Evolutionary conservation across 2,113 vertebrate species (phyloP).

Genomic region (Poeciliopsis turrubarensis): DNA sequence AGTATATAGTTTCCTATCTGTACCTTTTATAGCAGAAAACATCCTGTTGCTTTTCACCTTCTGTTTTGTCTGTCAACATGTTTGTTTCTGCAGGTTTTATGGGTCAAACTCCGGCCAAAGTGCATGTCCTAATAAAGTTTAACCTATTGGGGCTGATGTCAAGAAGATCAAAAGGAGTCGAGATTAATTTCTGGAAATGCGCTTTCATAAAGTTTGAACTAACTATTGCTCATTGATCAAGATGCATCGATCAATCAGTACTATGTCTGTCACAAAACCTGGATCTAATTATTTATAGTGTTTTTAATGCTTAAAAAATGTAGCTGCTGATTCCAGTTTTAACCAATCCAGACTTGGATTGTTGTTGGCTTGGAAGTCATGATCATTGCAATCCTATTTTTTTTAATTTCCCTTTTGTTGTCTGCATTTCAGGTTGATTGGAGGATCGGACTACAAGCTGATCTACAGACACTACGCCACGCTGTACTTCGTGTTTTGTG

Average conservation of each 20-base stretch:
- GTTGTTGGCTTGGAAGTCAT: too few relatives aligned
- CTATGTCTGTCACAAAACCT: too few relatives aligned
- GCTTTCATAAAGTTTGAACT: not conserved
- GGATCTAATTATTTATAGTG: too few relatives aligned
- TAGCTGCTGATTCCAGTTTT: too few relatives aligned
- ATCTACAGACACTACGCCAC: slow-evolving; percentile 99
- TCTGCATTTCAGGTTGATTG: slow-evolving; percentile 88
- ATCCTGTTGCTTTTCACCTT: slow-evolving; percentile 13
- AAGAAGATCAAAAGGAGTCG: not conserved
- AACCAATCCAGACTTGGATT: too few relatives aligned
- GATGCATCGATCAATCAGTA: not conserved
- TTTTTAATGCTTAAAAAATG: too few relatives aligned
- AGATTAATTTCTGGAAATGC: not conserved
- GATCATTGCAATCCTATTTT: too few relatives aligned
- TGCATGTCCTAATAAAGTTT: not conserved
- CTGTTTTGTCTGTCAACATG: not conserved
- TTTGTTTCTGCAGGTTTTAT: not conserved
- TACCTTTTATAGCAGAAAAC: not conserved
- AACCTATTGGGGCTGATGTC: not conserved
- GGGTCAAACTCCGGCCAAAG: not conserved
- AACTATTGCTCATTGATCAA: not conserved
- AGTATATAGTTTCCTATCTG: not conserved
- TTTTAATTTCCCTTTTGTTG: not conserved
- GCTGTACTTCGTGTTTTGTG: slow-evolving; percentile 98
- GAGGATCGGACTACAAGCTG: slow-evolving; percentile 97